Conservation (phyloP, 2,113 vertebrate species). For the Boulengeromyrus knoepffleri region DNA sequence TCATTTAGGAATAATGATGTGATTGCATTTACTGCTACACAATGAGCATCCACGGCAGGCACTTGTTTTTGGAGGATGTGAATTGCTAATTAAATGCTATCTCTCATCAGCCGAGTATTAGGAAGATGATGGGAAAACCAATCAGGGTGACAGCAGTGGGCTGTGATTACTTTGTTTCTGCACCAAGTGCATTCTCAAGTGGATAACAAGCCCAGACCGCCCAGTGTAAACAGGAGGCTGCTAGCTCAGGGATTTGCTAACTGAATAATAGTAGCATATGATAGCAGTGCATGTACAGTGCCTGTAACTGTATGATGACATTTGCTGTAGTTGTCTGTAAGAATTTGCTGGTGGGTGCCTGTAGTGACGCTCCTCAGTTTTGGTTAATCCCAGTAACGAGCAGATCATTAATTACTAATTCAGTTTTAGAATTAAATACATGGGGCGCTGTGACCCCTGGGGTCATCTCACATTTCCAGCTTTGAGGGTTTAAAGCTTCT, state of each 20-base stretch:
- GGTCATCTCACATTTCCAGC: neutral
- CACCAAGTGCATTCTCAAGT: neutral
- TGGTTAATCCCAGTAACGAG: neutral
- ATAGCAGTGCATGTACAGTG: neutral
- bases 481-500: neutral
- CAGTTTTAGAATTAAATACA: neutral
- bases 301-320: neutral
- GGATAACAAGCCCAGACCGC: neutral
- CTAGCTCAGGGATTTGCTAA: neutral
- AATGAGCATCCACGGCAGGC: neutral
- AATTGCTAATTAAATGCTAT: neutral
- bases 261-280: neutral
- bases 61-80: neutral
- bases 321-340: neutral
- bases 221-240: neutral
- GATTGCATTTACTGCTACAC: neutral
- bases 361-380: neutral
- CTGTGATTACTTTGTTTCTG: neutral
- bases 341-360: neutral
- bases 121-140: neutral
- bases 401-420: neutral
- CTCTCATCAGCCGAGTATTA: neutral
- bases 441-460: neutral
- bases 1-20: neutral
- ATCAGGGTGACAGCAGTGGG: neutral